Base-by-base conservation (phyloP, 2,888 invertebrate species). In the Drosophila flavopinicola region DNA sequence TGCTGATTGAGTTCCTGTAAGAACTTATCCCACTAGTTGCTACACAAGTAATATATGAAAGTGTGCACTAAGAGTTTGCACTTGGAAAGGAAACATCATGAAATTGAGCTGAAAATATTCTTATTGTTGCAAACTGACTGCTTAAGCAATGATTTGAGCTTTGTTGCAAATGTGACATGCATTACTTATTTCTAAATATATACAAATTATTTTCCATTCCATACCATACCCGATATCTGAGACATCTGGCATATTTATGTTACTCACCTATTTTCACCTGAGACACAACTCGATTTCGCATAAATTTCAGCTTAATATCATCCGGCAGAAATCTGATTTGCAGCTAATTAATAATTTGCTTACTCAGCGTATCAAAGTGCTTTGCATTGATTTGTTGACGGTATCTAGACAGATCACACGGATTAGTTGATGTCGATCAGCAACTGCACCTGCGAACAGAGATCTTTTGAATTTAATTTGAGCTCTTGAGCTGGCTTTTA, bases 1-100 rank as follows among this genome's bases (percentile, higher is more conserved):
- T 65, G 65, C 75, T 70, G 71, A 75, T 72, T 75, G 75, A 71
- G 75, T 75, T 75, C 70, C 71, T 75, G 57, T 53, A 33, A 58
- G 53, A 69, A 69, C 75, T 69, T 75, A 58, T 70, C 53, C 75
- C 52, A 42, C 47, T 29, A 33, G 29, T 25, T 38, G 13, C 27
- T 7, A 45, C 10, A 20, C 47, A 44, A 42, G 27, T 37, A 38
- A 45, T 33, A 42, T 24, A 24, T n/a, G 11, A 6, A 29, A 24
- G 17, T 41, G 24, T 13, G 13, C 24, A 23, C 23, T 39, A 20
- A 29, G 41, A 47, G 65, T 11, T 11, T 42, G 27, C 41, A 64
- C 38, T 57, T 41, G 29, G 17, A 2, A 1, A 23, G 38, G 39
- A 38, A 48, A 42, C 59, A 54, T 20, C 45, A 61, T 56, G 57